Percentiles rank a stretch among this genome's conserved stretches.
Evolutionary conservation across 2,797 vertebrate species (phyloP).

Genomic region (Antennarius maculatus): DNA sequence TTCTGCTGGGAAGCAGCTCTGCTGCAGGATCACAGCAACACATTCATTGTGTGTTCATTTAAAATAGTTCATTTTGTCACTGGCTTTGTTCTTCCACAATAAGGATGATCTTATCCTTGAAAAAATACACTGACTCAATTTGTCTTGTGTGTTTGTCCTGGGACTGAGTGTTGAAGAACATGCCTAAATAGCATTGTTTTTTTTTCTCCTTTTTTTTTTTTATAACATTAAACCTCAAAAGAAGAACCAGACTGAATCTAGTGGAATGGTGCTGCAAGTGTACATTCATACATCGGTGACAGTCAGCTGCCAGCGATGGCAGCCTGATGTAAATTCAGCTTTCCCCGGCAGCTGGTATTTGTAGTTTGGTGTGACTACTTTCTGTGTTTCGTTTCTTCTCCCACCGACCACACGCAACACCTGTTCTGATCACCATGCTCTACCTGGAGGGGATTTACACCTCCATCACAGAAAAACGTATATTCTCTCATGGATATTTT

Average conservation of each 20-base stretch:
- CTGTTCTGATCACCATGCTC: constrained; percentile 53
- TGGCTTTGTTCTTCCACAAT: too few relatives aligned
- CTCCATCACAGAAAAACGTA: constrained; percentile 24
- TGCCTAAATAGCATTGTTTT: constrained; percentile 1
- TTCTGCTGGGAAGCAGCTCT: constrained; percentile 27
- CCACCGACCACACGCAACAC: constrained; percentile 8
- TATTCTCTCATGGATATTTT: constrained; percentile 16
- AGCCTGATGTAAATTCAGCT: constrained; percentile 36
- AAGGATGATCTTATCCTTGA: too few relatives aligned
- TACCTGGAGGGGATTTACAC: constrained; percentile 52
- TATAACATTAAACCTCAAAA: not conserved
- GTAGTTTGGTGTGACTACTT: constrained; percentile 41
- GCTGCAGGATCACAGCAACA: not conserved
- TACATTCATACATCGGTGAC: constrained; percentile 9
- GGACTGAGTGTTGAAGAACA: constrained; percentile 5
- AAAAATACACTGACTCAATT: not conserved
- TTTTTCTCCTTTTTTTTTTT: constrained; percentile 9
- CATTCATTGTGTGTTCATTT: constrained; percentile 9
- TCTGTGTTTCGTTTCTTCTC: constrained; percentile 13
- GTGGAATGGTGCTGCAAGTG: constrained; percentile 25
- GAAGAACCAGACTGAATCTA: too few relatives aligned
- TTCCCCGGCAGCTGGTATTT: constrained; percentile 65
- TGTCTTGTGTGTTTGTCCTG: not conserved
- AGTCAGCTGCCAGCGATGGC: constrained; percentile 68
- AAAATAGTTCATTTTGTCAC: too few relatives aligned